Base-by-base conservation (phyloP, 2,797 vertebrate genomes). In the Onychomys torridus region DNA sequence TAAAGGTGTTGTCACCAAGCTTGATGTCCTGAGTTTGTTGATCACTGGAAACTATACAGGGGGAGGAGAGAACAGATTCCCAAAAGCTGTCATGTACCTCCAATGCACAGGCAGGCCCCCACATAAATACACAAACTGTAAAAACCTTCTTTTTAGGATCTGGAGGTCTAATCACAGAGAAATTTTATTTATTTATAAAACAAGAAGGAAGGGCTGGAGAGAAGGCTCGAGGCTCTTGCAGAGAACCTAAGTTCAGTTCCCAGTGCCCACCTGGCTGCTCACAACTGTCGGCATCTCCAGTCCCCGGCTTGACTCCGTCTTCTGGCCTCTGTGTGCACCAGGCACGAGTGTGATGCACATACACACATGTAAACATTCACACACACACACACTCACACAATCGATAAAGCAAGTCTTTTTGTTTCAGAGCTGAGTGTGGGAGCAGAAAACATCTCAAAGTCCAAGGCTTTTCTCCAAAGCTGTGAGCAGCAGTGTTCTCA, bases 391-490 rank as follows among this genome's bases (percentile, higher is more conserved):
- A 87, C 65, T 9, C 34, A 73, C 1, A 67, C 83, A 73, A 29
- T 52, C 34, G 27, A 27, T 40, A 87, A 57, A 69, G 52, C 37
- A 89, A 90, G 67, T 43, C 71, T 52, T 89, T 87, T 82, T 93
- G 27, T 93, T 93, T 79, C 77, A 91, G 79, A 97, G 85, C 61
- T 82, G 78, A n/a, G 37, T n/a, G 11, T 32, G 3, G 46, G 89
- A 16, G 32, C 89, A 95, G 61, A 57, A 94, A 95, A 92, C 46
- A 90, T 5, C 37, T 93, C 11, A 76, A 90, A 95, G 61, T 3
- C 63, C 5, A 90, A 94, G 91, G 17, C 23, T 73, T 40, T 61
- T 93, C n/a, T 91, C 87, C 52, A 92, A 85, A 94, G 69, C 87
- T 67, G 87, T 17, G 34, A 71, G 73, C 1, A 92, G n/a, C 7